Conservation (phyloP, 2,113 vertebrate species). For the Cebus imitator region DNA sequence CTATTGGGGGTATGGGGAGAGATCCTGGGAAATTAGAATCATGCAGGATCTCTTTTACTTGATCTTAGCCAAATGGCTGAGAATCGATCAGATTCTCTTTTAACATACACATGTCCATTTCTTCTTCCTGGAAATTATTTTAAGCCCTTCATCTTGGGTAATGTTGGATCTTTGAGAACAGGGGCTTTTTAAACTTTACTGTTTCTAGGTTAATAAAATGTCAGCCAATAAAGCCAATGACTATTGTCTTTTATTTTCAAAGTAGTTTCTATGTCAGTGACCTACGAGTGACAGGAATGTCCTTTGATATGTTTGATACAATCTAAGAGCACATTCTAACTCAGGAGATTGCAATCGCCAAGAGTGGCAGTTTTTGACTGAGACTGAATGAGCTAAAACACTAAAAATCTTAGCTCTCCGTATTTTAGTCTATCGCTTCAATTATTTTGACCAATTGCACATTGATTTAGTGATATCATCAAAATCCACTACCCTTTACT, state of each 20-base stretch:
- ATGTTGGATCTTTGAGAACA: background rate
- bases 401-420: background rate
- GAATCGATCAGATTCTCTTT: background rate
- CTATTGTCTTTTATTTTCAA: background rate
- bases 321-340: background rate
- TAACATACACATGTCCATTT: background rate
- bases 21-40: background rate
- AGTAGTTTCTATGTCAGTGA: background rate
- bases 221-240: background rate
- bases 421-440: background rate
- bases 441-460: background rate
- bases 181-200: slow-evolving; percentile 3
- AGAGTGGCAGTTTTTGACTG: background rate
- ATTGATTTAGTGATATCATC: background rate
- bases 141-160: background rate
- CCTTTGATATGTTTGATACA: slow-evolving; percentile 17
- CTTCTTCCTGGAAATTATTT: background rate
- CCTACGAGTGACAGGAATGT: background rate
- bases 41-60: background rate
- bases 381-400: background rate
- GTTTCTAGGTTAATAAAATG: slow-evolving; percentile 39
- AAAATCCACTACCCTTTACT: background rate
- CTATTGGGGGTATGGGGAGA: too few species aligned
- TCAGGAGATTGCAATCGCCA: background rate
- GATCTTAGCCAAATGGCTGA: too few species aligned